Evolutionary conservation across 2,888 invertebrate genomes (phyloP).

Genomic region (Helicoverpa assulta): DNA sequence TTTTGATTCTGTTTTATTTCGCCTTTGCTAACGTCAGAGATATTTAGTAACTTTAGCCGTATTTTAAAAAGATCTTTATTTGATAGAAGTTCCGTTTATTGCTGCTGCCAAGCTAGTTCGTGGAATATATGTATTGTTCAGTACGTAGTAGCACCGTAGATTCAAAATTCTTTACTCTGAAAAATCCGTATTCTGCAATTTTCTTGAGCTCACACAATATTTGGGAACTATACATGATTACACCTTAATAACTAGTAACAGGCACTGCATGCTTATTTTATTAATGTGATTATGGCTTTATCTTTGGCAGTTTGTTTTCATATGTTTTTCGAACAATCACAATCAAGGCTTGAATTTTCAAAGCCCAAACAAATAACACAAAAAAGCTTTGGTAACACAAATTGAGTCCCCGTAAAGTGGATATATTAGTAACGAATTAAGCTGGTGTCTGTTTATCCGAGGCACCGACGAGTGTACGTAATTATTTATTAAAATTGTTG

Average conservation of each 20-base stretch:
- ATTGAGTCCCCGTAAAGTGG: constrained; percentile 46
- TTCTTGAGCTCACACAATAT: too few relatives aligned
- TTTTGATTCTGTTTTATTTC: constrained; percentile 25
- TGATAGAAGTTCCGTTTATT: neutral
- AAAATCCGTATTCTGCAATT: too few relatives aligned
- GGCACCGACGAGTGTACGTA: constrained; percentile 71
- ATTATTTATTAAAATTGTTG: constrained; percentile 88
- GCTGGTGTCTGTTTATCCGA: constrained; percentile 78
- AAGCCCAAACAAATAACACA: constrained; percentile 7
- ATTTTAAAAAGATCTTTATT: constrained; percentile 15
- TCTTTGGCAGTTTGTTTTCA: too few relatives aligned
- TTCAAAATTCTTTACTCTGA: too few relatives aligned
- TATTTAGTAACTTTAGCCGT: constrained; percentile 23
- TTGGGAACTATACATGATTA: too few relatives aligned
- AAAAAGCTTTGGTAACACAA: constrained; percentile 36
- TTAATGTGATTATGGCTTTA: too few relatives aligned
- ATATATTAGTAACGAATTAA: constrained; percentile 73
- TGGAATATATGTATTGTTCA: too few relatives aligned
- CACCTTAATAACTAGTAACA: too few relatives aligned
- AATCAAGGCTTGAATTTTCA: neutral
- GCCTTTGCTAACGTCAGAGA: constrained; percentile 9
- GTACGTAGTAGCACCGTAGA: too few relatives aligned
- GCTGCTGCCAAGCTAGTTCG: too few relatives aligned
- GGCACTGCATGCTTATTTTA: neutral
- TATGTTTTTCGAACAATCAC: too few relatives aligned